Base-by-base conservation (phyloP, 2,888 invertebrate genomes). In the Chrysodeixis includens region DNA sequence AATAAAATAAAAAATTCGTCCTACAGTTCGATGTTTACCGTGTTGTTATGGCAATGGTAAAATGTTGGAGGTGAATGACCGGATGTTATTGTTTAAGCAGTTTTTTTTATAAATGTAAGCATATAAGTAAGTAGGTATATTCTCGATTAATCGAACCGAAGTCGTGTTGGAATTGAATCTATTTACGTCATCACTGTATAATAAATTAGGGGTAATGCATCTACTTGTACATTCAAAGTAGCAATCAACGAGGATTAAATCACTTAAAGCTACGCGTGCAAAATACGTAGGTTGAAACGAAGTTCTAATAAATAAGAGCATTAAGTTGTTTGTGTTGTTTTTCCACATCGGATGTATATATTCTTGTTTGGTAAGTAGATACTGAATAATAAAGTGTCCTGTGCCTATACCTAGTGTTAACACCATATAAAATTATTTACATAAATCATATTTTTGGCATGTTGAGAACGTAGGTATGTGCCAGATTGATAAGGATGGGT, bases 401-500 rank as follows among this genome's bases (percentile, higher is more conserved):
- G 26, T 26, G 26, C 26, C 26, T 26, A n/a, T n/a, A n/a, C n/a
- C n/a, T 10, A 49, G 46, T 46, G 46, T 16, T 10, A 49, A 49
- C 46, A 20, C 18, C 59, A 56, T 59, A 64, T 57, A 69, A 18
- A 59, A 62, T 62, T 74, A 56, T 69, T 69, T 62, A 57, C 46
- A 73, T 56, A 57, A 35, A 71, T 46, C 49, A 66, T 62, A 66
- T 71, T 78, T 76, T 74, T 70, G 58, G 65, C 49, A 61, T 55
- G 56, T 62, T 44, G 40, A 64, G 60, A 62, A 57, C 52, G 70
- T 72, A 72, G 66, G 62, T 80, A 78, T 72, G 67, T 61, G 60
- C 67, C 65, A 66, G 63, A 77, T 77, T 71, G 79, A 80, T 80
- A 80, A 81, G 76, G 65, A 76, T 69, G 72, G 74, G 72, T 81